phyloP scores from a whole-genome alignment of 23 tunicate genomes.

The Trididemnum miniatum region DNA sequence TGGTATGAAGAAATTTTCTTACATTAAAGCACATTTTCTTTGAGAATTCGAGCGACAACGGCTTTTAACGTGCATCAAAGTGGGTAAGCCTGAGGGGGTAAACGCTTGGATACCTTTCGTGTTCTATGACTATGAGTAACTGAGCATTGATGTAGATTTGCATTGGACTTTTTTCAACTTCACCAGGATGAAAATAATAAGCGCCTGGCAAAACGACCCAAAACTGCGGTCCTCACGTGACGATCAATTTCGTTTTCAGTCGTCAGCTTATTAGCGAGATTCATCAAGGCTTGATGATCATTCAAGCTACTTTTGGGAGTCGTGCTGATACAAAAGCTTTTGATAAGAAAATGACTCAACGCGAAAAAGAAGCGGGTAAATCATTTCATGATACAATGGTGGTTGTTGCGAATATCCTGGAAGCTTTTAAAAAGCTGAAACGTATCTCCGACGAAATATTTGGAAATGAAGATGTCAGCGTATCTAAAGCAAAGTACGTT shows the following conservation, averaged over 20 bases:
- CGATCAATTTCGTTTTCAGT: background rate
- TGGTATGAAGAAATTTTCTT: no score
- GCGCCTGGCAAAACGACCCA: no score
- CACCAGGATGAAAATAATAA: no score
- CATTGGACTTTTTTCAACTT: no score
- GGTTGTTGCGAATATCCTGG: background rate
- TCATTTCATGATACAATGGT: background rate
- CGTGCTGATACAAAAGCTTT: background rate
- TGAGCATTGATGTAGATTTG: no score
- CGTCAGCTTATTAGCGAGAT: background rate
- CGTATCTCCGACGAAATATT: background rate
- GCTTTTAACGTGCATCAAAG: no score
- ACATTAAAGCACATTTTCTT: no score
- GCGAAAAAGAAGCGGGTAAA: slow-evolving; percentile 5
- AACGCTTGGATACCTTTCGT: no score
- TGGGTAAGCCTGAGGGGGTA: no score
- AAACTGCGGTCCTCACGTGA: no score
- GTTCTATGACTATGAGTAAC: no score
- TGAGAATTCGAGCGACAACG: no score
- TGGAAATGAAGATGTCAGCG: background rate
- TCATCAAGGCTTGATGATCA: background rate
- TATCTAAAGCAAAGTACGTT: background rate
- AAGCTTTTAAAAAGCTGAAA: slow-evolving; percentile 5
- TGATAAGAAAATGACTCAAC: slow-evolving; percentile 3
- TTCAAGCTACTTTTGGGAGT: background rate